These are phyloP conservation scores for Rhea americana DNA, from an alignment of 2,113 vertebrate species.

Conservation along the genomic window DNA sequence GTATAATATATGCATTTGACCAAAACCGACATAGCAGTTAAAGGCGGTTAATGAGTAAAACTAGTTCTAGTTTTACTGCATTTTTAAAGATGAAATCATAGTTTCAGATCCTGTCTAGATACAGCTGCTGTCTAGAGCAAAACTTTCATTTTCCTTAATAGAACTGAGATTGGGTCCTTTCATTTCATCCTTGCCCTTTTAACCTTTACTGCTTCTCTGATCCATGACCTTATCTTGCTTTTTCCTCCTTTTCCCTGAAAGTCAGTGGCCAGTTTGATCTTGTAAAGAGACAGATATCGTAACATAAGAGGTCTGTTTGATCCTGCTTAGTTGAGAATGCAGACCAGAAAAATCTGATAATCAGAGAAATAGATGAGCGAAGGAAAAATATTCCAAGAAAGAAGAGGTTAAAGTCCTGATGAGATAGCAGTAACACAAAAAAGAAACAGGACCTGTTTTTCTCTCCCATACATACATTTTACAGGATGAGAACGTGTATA, in stretches of 20 bases:
- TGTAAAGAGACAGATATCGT: neutral
- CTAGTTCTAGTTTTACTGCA: neutral
- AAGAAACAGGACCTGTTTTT: neutral
- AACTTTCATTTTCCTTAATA: neutral
- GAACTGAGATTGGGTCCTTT: neutral
- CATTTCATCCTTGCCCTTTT: neutral
- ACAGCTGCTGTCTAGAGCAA: neutral
- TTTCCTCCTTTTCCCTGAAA: neutral
- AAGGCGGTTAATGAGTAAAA: neutral
- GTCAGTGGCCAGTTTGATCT: neutral
- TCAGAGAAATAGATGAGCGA: neutral
- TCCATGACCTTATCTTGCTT: neutral
- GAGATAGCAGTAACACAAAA: neutral
- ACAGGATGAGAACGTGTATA: neutral
- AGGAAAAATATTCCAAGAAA: neutral
- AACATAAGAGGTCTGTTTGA: neutral
- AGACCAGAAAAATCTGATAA: neutral
- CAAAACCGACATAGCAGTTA: neutral
- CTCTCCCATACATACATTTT: neutral
- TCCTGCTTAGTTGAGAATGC: neutral
- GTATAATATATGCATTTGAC: neutral
- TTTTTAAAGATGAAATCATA: neutral
- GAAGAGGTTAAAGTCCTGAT: neutral
- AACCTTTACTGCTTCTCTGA: neutral
- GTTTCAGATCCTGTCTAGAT: neutral